Base-by-base conservation (phyloP, 53 echinoderm and acorn worm species). In the Echinometra lucunter region DNA sequence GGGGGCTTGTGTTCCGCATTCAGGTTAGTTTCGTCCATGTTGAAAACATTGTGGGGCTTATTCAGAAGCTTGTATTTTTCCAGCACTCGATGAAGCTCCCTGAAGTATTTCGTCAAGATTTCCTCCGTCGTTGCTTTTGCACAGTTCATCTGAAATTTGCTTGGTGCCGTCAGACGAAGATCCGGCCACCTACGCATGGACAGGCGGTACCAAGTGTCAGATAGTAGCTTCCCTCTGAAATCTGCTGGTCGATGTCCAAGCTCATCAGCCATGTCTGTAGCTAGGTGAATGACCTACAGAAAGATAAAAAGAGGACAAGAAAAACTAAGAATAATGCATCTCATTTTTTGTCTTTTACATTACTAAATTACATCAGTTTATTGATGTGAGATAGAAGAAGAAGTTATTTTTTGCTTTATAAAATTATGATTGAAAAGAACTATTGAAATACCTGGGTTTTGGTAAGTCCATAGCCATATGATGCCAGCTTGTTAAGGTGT, bases 1-100 rank as follows among this genome's bases (percentile, higher is more conserved):
- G 57, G 67, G 2, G 95, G 95, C 37, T 69, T 47, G 45, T 95
- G 95, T 47, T 95, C 89, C 6, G 74, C 66, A 44, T 83, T 66
- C 23, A 94, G 19, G 66, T 45, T 66, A 11, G 66, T 82, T 40
- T 88, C 83, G 15, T 95, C 89, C 16, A 88, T 55, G 53, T 95
- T 95, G 57, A 45, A 95, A 35, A 95, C 55, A 6, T 11, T 23
- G 30, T 95, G 44, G 6, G 67, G 88, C 47, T 88, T 94, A 44
- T 88, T n/a, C 4, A 8, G 3, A 8, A 58, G n/a, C 23, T 66
- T 45, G 34, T 94, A 94, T 34, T 94, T 94, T 8, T 82, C 66
- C 66, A 94, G 13, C 25, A 88, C 45, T 21, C 30, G 23, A 9
- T 37, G 18, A 4, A 94, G 85, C 37, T 94, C 38, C 35, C 19